phyloP scores from a whole-genome alignment of 2,113 vertebrate species.

The Gymnogyps californianus region DNA sequence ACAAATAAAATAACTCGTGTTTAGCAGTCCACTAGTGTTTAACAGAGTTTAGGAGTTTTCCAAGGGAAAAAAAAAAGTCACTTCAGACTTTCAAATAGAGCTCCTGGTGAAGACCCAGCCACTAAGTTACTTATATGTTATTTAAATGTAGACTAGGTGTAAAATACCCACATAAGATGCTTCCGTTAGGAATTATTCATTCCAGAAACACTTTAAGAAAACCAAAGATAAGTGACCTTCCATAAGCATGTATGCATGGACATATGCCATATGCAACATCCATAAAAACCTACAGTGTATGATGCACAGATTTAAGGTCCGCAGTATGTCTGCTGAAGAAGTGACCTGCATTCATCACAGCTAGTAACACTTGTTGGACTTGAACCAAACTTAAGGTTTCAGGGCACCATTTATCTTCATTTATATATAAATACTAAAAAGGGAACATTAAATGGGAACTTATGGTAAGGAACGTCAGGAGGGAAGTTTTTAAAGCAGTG shows the following conservation, averaged over 20 bases:
- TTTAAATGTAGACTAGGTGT: neutral
- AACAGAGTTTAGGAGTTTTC: neutral
- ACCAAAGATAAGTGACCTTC: neutral
- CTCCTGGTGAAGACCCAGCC: neutral
- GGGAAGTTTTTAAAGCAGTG: neutral
- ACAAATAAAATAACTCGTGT: neutral
- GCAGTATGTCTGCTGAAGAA: neutral
- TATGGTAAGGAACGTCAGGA: neutral
- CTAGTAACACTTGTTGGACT: neutral
- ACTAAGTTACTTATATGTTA: neutral
- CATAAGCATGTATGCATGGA: neutral
- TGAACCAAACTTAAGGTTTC: neutral
- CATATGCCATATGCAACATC: neutral
- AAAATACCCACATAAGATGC: neutral
- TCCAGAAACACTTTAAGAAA: neutral
- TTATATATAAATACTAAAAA: neutral
- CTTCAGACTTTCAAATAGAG: neutral
- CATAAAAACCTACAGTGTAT: neutral
- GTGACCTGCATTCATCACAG: neutral
- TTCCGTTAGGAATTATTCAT: neutral
- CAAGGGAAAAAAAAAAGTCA: neutral
- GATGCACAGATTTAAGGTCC: neutral
- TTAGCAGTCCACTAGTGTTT: neutral
- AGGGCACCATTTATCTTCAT: neutral
- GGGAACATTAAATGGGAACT: neutral